Evolutionary conservation across 1,140 invertebrate species (phyloP).

Genomic region (Heliconius himera): DNA sequence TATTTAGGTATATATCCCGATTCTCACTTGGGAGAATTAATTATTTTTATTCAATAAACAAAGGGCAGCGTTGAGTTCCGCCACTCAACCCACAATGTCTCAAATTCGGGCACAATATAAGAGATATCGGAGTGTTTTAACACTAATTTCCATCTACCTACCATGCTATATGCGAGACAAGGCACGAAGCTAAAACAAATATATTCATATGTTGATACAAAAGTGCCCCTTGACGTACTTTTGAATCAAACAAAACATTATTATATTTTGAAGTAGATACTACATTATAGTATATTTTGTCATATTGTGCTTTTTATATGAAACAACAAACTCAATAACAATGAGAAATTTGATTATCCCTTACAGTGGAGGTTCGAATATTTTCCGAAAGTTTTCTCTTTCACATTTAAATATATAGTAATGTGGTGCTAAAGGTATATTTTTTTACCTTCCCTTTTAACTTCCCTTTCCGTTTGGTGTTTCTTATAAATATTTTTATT

Average conservation of each 20-base stretch:
- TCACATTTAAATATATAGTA: constrained; percentile 5
- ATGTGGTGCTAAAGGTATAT: neutral
- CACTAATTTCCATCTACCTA: no score
- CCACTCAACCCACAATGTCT: no score
- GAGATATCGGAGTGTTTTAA: no score
- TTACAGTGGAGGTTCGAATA: neutral
- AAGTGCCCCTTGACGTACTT: neutral
- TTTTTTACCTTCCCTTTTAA: neutral
- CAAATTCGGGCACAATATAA: no score
- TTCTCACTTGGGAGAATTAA: no score
- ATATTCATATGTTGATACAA: neutral
- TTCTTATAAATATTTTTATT: neutral
- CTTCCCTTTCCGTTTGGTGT: neutral
- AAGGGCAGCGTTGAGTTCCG: no score
- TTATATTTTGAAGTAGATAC: neutral
- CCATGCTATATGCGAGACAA: no score
- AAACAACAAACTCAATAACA: constrained; percentile 6
- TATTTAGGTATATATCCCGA: no score
- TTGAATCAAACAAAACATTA: neutral
- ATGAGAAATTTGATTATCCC: neutral
- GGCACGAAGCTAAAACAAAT: no score
- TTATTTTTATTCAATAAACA: no score
- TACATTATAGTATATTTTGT: neutral
- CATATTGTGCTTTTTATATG: neutral
- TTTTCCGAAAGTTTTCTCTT: neutral